Base-by-base conservation (phyloP, 2,888 invertebrate species). In the Trachelus iudaicus region DNA sequence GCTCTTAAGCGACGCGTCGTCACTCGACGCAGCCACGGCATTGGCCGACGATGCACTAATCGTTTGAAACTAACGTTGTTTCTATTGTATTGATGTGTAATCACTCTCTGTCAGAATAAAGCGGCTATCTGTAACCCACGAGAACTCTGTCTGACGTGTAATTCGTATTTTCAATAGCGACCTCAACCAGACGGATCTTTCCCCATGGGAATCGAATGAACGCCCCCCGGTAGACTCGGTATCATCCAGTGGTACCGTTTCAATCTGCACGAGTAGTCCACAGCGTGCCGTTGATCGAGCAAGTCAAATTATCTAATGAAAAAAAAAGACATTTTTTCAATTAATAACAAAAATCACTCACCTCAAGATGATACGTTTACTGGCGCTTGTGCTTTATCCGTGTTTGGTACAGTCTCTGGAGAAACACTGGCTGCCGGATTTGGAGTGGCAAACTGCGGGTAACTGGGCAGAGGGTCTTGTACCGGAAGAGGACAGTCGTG, bases 341-440 rank as follows among this genome's bases (percentile, higher is more conserved):
- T 15, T 2, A 23, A 56, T 23, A 15, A 40, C 15, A 9, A 56
- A 23, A 56, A 23, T 9, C 56, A 56, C 56, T 56, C 23, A 56
- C 23, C 15, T 23, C 23, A 56, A 56, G 23, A 56, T 56, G 56
- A 56, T 56, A 9, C 23, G 56, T 23, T 23, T 56, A 9, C 56
- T 56, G 23, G 56, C 23, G 56, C 56, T 56, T 9, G 23, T 56
- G 6, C 23, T 56, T 56, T 9, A 56, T 56, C 56, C 56, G 0
- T 56, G 23, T 15, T 23, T 23, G 56, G 56, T 56, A 23, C 56
- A 23, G 56, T 71, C 80, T 6, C 31, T 82, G 0, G 85, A 88
- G 69, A 90, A 90, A 75, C 79, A 83, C 69, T 91, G 91, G 91
- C 81, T 87, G 1, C 89, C 89, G 30, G 83, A 89, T 82, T 82